A percentile compares a stretch with the other conserved stretches of the same genome.
Conservation (phyloP, 1,140 invertebrate species). For the Drosophila sechellia region DNA sequence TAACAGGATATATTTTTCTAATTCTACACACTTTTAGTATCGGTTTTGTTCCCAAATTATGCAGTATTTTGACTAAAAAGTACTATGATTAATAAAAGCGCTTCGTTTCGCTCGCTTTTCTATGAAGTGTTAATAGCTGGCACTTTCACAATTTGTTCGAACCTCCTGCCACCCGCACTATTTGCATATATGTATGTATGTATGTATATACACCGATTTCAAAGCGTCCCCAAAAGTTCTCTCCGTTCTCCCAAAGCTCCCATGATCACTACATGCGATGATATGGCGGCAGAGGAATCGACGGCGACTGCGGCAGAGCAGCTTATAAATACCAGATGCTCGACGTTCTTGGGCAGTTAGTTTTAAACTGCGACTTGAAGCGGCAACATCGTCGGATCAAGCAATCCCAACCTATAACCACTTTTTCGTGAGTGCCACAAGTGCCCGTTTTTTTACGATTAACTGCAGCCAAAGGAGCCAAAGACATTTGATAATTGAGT, state of each 20-base stretch:
- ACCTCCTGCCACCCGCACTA: conserved; percentile 32
- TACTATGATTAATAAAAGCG: neutral
- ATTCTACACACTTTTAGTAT: neutral
- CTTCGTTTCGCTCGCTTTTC: conserved; percentile 44
- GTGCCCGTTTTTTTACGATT: conserved; percentile 18
- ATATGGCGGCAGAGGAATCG: neutral
- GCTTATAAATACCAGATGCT: conserved; percentile 67
- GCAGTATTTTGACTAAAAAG: neutral
- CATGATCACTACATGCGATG: conserved; percentile 15
- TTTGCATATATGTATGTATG: too few relatives aligned
- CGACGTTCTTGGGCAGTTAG: conserved; percentile 66
- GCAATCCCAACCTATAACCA: conserved; percentile 5
- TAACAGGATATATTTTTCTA: too few relatives aligned
- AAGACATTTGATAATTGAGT: conserved; percentile 47
- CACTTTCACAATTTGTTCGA: conserved; percentile 66
- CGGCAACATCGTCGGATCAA: conserved; percentile 48
- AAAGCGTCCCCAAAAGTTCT: conserved; percentile 51
- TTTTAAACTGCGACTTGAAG: conserved; percentile 52
- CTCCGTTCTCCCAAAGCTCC: conserved; percentile 37
- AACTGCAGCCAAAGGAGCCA: conserved; percentile 20
- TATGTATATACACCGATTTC: neutral
- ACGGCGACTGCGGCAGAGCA: conserved; percentile 11
- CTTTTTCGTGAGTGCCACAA: conserved; percentile 42
- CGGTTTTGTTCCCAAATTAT: neutral
- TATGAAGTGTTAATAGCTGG: neutral